These are phyloP conservation scores for Leptura quadrifasciata DNA, from an alignment of 2,888 invertebrate species.

Conservation along the genomic window DNA sequence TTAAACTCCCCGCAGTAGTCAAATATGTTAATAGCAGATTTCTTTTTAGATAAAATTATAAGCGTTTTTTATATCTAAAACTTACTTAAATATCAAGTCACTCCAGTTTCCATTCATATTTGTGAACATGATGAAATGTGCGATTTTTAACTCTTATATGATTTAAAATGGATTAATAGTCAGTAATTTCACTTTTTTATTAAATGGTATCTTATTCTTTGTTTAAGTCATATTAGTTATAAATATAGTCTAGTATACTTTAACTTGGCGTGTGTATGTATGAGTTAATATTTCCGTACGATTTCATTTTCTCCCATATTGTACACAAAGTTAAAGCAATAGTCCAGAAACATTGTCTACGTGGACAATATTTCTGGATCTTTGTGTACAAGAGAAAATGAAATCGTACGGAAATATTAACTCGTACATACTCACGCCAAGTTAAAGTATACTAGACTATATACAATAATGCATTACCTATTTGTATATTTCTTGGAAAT, in stretches of 20 bases:
- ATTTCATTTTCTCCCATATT: no score
- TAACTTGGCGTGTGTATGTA: no score
- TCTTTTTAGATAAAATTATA: no score
- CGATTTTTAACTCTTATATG: neutral
- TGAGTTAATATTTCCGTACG: no score
- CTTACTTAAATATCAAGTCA: neutral
- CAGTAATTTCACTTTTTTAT: neutral
- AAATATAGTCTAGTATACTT: no score
- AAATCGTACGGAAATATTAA: no score
- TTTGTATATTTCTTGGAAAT: neutral
- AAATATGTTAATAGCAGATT: neutral
- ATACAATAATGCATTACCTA: neutral
- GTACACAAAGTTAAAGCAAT: no score
- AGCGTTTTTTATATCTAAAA: neutral
- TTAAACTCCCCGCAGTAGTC: neutral
- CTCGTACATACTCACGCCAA: no score
- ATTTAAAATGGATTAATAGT: neutral
- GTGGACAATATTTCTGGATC: no score
- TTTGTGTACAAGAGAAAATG: no score
- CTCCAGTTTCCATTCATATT: neutral
- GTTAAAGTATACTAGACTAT: no score
- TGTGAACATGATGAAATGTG: neutral
- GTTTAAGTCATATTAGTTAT: neutral
- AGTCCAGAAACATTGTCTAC: no score
- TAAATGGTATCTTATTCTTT: neutral